phyloP scores from a whole-genome alignment of 2,113 vertebrate species.

The Odontesthes bonariensis region DNA sequence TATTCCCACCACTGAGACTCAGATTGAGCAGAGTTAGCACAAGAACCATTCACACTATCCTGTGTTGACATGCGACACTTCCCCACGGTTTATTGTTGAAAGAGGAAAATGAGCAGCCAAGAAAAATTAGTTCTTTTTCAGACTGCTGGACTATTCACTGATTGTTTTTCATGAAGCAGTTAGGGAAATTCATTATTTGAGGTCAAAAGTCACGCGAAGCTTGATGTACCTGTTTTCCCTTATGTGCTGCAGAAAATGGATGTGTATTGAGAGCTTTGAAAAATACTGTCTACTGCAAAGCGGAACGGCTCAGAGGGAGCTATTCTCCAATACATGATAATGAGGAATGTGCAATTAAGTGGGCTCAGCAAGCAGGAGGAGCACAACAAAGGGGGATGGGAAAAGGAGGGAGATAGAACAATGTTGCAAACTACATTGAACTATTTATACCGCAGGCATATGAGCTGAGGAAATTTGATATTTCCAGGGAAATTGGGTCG shows the following conservation, averaged over 20 bases:
- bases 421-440: conserved; percentile 38
- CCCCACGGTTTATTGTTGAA: conserved; percentile 10
- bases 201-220: conserved; percentile 52
- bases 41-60: neutral
- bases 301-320: conserved; percentile 56
- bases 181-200: conserved; percentile 54
- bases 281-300: conserved; percentile 40
- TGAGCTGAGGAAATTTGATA: conserved; percentile 18
- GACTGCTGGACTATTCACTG: conserved; percentile 3
- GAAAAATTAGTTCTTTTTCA: conserved; percentile 13
- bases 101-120: conserved; percentile 23
- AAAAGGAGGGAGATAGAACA: conserved; percentile 21
- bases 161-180: conserved; percentile 13
- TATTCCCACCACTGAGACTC: conserved; percentile 59
- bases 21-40: conserved; percentile 25
- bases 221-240: neutral
- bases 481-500: conserved; percentile 43
- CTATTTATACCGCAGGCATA: conserved; percentile 30
- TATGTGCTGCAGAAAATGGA: conserved; percentile 33
- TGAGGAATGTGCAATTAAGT: conserved; percentile 72
- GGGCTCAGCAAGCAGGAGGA: conserved; percentile 52
- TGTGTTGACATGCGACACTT: neutral
- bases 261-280: conserved; percentile 33
- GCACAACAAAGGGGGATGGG: conserved; percentile 42
- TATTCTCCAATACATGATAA: conserved; percentile 64